Base-by-base conservation (phyloP, 1,140 invertebrate species). In the Planococcus citri region DNA sequence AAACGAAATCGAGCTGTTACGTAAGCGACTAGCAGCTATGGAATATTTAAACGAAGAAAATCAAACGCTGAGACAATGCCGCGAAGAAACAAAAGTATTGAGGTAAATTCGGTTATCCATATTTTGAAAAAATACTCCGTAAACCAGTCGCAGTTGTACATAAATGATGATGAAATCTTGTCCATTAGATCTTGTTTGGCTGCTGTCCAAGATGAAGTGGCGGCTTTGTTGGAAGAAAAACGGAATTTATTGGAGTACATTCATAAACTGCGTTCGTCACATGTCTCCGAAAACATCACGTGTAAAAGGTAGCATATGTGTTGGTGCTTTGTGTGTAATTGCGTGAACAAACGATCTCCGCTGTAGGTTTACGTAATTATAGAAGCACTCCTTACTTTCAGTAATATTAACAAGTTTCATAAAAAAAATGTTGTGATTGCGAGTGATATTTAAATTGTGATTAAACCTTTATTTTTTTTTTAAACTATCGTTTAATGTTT, bases 201-300 rank as follows among this genome's bases (percentile, higher is more conserved):
- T 74, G 81, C 83, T 0, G 87, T 88, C 1, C 87, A 90, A 75
- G 87, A 89, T 72, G 85, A 90, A 68, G 86, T 89, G 1, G 82
- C 82, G 20, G 80, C 80, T 27, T 76, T 91, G 57, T 73, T 89
- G 0, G 84, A 86, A 38, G 89, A 91, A 73, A 91, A 91, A 74
- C 84, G 84, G 72, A 82, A 82, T n/a, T 78, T 91, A 27, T 76
- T 90, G 58, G 87, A 90, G 20, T 60, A 73, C 21, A 69, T 75
- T 27, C 71, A 71, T 51, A 71, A 70, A 68, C 41, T 74, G 10
- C 74, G 72, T 84, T 84, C 67, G 79, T 88, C 17, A 78, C 83
- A 41, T 73, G 78, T 60, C 75, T 78, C 68, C 74, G 74, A 14
- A 77, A 79, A 69, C 69, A 77, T 51, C 79, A 81, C 64, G 80